Evolutionary conservation across 1,140 invertebrate species (phyloP).

Genomic region (Idris sp.): DNA sequence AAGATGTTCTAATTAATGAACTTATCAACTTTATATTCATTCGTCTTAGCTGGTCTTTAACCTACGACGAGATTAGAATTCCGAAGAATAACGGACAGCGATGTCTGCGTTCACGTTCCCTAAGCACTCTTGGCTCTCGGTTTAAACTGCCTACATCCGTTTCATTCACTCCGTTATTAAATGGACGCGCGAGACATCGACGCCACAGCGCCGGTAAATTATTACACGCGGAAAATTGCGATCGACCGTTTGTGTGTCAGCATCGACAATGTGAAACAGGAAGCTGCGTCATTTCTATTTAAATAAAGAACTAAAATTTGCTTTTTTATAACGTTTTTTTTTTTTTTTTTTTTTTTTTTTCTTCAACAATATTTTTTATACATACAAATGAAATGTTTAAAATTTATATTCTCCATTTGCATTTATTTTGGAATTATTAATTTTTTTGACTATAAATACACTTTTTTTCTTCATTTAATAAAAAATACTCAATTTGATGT

Average conservation of each 20-base stretch:
- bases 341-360: too few species aligned
- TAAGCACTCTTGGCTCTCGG: slow-evolving; percentile 49
- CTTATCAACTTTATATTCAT: slow-evolving; percentile 20
- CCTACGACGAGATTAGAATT: slow-evolving; percentile 55
- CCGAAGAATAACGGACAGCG: slow-evolving; percentile 50
- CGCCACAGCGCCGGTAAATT: slow-evolving; percentile 51
- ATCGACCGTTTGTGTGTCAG: slow-evolving; percentile 58
- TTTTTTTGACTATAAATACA: too few species aligned
- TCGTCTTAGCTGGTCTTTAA: slow-evolving; percentile 45
- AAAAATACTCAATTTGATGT: too few species aligned
- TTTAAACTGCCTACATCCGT: slow-evolving; percentile 57
- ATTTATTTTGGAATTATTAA: too few species aligned
- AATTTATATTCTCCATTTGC: too few species aligned
- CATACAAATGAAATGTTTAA: too few species aligned
- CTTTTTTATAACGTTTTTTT: too few species aligned
- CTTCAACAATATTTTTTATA: too few species aligned
- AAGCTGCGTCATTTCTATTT: slow-evolving; percentile 49
- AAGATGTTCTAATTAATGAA: background rate
- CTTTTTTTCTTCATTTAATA: too few species aligned
- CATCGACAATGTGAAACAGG: slow-evolving; percentile 52
- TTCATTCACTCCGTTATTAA: slow-evolving; percentile 58
- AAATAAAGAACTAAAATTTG: slow-evolving; percentile 37
- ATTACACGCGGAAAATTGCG: slow-evolving; percentile 58
- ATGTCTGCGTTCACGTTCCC: slow-evolving; percentile 36
- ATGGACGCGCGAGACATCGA: slow-evolving; percentile 55